Percentiles rank a stretch among this genome's conserved stretches.
Evolutionary conservation across 2,797 vertebrate species (phyloP).

Genomic region (Heliangelus exortis): DNA sequence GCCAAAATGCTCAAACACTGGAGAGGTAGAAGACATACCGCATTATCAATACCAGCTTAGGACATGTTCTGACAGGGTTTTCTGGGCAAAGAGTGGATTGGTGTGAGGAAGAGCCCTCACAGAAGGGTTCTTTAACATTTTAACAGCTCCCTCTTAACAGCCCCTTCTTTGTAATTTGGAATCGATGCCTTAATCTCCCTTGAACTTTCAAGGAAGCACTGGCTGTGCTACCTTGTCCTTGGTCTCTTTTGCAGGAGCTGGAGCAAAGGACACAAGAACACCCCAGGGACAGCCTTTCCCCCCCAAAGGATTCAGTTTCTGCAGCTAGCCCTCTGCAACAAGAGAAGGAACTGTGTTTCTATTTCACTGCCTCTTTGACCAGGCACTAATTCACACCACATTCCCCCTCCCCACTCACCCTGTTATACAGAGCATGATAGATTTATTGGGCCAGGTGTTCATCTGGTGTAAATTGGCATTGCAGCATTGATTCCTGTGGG

Average conservation of each 20-base stretch:
- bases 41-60: not conserved
- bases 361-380: not conserved
- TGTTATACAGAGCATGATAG: not conserved
- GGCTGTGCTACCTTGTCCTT: fast-evolving
- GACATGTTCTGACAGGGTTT: not conserved
- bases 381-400: not conserved
- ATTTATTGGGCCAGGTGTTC: not conserved
- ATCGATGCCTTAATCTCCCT: not conserved
- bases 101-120: fast-evolving
- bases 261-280: not conserved
- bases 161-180: not conserved
- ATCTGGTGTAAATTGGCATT: conserved; percentile 19
- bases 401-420: not conserved
- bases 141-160: not conserved
- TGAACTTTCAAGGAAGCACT: not conserved
- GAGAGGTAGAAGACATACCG: not conserved
- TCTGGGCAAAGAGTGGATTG: not conserved
- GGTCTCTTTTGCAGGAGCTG: fast-evolving
- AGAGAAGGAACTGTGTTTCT: not conserved
- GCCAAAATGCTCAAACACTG: not conserved
- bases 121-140: not conserved
- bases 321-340: not conserved
- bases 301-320: not conserved
- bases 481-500: not conserved
- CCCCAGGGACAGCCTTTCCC: not conserved